Conservation (phyloP, 2,113 vertebrate genomes). For the Acanthisitta chloris region DNA sequence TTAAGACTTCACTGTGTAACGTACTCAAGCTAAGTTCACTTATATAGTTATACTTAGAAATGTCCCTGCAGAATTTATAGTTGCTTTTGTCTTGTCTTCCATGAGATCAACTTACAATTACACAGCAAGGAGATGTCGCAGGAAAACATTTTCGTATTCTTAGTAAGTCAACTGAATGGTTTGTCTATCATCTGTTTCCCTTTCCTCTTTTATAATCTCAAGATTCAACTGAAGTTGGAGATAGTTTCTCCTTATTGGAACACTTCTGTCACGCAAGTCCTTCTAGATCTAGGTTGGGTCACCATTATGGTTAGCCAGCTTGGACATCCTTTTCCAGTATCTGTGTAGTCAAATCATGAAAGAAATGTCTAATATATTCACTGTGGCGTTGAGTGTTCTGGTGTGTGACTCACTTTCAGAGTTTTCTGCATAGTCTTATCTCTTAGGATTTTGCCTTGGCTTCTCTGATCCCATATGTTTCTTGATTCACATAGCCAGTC, state of each 20-base stretch:
- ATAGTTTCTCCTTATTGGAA: slow-evolving; percentile 36
- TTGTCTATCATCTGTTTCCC: neutral
- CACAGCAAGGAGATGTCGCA: neutral
- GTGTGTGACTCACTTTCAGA: neutral
- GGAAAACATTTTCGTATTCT: neutral
- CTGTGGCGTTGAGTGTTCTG: neutral
- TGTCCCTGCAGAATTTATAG: neutral
- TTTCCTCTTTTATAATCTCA: neutral
- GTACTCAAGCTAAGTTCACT: neutral
- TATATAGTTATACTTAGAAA: neutral
- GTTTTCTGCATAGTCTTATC: neutral
- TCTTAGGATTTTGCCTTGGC: neutral
- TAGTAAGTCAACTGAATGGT: neutral
- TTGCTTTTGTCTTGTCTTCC: slow-evolving; percentile 1
- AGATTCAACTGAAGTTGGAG: slow-evolving; percentile 32
- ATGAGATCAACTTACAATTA: neutral
- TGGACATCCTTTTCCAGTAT: neutral
- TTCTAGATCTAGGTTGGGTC: neutral
- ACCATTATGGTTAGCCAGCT: neutral
- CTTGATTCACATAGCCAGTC: neutral
- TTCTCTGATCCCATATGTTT: neutral
- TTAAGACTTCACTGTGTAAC: neutral
- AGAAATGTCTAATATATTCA: neutral
- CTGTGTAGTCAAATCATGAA: neutral
- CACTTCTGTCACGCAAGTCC: slow-evolving; percentile 48